Base-by-base conservation (phyloP, 1,140 invertebrate genomes). In the Neelides sp. region DNA sequence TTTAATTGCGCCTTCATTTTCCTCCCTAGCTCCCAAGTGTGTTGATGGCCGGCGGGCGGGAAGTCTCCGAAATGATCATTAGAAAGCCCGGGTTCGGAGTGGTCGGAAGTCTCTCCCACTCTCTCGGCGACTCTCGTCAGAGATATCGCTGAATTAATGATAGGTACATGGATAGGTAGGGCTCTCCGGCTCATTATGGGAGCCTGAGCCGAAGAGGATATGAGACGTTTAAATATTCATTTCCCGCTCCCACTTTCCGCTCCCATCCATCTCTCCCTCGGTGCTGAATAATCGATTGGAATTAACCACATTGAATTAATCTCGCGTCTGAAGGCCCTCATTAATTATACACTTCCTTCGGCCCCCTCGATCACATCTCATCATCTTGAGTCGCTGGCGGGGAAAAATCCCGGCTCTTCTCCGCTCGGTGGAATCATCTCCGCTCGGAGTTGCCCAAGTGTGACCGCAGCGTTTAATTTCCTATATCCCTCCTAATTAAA, bases 1-100 rank as follows among this genome's bases (percentile, higher is more conserved):
- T 60, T 60, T 60, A 60, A 60, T 60, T 60, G 58, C 58, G 45
- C 49, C 35, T 51, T 50, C 52, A 50, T 58, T 49, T 57, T 50
- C 51, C 28, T 47, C 30, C 39, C 43, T 24, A 20, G 15, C 41
- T 52, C 45, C 55, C 50, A 24, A 48, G 54, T 51, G 54, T 50
- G 49, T 46, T 51, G 40, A 56, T 52, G 52, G 49, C 54, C 54
- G 49, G 41, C 54, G 54, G 54, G 37, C 44, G 26, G 51, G 41
- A 53, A 53, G 42, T 47, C 42, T 50, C 26, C 48, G 34, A 55
- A 55, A 55, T 54, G 48, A 55, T 55, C 48, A 55, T 51, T 51
- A 34, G 36, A 48, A 40, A 48, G 39, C 44, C 34, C 19, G 43
- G 28, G 48, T 13, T 7, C 4, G 7, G 26, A 4, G 3, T 46